phyloP scores from a whole-genome alignment of 2,797 vertebrate genomes.

The Semotilus atromaculatus region DNA sequence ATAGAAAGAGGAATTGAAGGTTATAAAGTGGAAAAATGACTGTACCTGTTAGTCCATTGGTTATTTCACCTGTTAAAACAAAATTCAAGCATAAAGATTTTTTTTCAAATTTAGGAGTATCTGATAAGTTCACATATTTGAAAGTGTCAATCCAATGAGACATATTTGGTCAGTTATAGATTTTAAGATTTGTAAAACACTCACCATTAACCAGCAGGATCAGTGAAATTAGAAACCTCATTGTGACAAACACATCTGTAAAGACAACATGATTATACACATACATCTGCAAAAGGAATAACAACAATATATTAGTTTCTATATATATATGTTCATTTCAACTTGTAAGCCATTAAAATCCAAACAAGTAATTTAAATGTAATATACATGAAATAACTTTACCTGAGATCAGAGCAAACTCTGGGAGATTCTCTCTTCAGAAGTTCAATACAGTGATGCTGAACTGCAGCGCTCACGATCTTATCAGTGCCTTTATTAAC shows the following conservation, averaged over 20 bases:
- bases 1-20: not conserved
- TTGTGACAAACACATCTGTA: not conserved
- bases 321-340: too few relatives aligned
- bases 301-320: too few relatives aligned
- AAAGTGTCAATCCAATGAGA: too few relatives aligned
- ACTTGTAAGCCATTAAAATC: too few relatives aligned
- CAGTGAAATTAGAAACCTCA: not conserved
- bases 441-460: not conserved
- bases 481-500: not conserved
- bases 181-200: not conserved
- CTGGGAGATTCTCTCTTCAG: not conserved
- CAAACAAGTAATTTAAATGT: too few relatives aligned
- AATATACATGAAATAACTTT: not conserved
- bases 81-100: too few relatives aligned
- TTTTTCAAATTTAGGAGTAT: too few relatives aligned
- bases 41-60: not conserved
- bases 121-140: too few relatives aligned
- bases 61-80: not conserved
- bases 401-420: conserved; percentile 2
- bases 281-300: too few relatives aligned
- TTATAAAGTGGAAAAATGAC: not conserved
- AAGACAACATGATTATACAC: not conserved
- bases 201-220: not conserved
- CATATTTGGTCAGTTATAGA: too few relatives aligned
- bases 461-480: not conserved